phyloP scores from a whole-genome alignment of 2,113 vertebrate species.

The Oryctolagus cuniculus region DNA sequence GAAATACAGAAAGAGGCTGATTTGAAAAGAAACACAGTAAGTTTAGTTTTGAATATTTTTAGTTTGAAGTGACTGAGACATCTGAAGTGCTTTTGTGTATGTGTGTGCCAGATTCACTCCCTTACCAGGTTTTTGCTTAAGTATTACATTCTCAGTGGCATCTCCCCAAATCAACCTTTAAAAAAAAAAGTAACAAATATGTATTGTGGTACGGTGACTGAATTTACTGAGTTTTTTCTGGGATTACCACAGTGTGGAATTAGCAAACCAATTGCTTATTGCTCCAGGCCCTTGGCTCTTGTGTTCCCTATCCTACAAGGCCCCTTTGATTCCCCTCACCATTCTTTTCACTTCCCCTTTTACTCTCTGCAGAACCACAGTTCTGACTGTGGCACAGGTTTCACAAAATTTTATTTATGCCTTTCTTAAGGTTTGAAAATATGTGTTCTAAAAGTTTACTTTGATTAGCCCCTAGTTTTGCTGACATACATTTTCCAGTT shows the following conservation, averaged over 20 bases:
- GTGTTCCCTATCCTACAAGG: background rate
- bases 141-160: background rate
- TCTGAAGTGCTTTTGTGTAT: background rate
- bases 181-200: background rate
- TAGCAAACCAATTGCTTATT: background rate
- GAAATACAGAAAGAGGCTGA: background rate
- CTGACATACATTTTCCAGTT: background rate
- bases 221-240: background rate
- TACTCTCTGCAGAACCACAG: background rate
- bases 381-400: background rate
- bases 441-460: background rate
- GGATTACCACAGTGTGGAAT: background rate
- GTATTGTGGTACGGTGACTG: background rate
- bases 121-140: background rate
- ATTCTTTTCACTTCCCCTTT: background rate
- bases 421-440: background rate
- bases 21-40: background rate
- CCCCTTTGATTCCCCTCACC: background rate
- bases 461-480: background rate
- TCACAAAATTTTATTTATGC: conserved; percentile 14
- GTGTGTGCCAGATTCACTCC: background rate
- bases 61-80: background rate
- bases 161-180: background rate
- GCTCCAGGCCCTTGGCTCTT: background rate
- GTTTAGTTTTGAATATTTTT: background rate